Base-by-base conservation (phyloP, 2,888 invertebrate species). In the Ennomos erosarius region DNA sequence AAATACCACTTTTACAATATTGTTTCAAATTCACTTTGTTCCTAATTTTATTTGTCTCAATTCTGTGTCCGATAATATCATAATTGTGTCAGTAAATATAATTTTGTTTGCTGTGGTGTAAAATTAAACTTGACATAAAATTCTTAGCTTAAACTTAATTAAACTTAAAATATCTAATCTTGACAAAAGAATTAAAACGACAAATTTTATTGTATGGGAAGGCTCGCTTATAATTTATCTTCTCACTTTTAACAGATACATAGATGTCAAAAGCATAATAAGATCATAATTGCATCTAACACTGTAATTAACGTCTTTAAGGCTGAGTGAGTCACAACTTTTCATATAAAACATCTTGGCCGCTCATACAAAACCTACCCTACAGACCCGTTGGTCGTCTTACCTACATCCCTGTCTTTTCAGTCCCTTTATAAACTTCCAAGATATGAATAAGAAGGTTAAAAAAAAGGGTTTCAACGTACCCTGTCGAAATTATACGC, bases 331-430 rank as follows among this genome's bases (percentile, higher is more conserved):
- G 45, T 56, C 37, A 49, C 46, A 65, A 75, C 71, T 67, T 79
- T 82, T 82, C 76, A 77, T 74, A 82, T 82, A 59, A 82, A 85
- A 84, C 80, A 67, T 73, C 79, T 83, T 84, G 85, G 82, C 85
- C 84, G 69, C 72, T 78, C 87, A 74, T 91, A 91, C 81, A 91
- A 91, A 90, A 89, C 87, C 82, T 89, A 90, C 76, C 76, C 74
- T 88, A 87, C 64, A 59, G 59, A 70, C 78, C 81, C 75, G 79
- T 76, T 78, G 79, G 77, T 78, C 84, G 75, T 75, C 78, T 80
- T 87, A 88, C 69, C 81, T 86, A 83, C 78, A 73, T 88, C 89
- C 89, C 88, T 90, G 89, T 89, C 86, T 79, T 84, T 77, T 89
- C 90, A 90, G 87, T 89, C 83, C 89, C 81, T 82, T 78, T 70